Evolutionary conservation across 2,113 vertebrate species (phyloP), one percentile per base, ranked within the genome.

Genomic region (Silurus meridionalis): DNA sequence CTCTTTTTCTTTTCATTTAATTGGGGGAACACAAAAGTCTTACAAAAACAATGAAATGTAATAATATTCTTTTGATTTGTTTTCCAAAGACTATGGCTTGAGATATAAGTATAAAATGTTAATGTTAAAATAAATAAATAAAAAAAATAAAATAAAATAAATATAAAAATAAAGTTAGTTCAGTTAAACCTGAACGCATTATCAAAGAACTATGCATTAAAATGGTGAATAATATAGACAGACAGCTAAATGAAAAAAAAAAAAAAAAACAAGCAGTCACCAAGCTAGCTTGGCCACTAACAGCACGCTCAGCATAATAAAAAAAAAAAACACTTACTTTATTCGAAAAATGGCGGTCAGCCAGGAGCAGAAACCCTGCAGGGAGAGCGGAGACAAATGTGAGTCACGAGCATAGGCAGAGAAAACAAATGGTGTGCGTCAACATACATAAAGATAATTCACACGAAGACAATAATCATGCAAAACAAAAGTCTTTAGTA

Each of bases 271-370:
- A 17, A 72, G 55, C 52, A 37, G 28, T 15, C 52, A 19, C 14
- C 23, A n/a, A 19, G 63, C 71, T 53, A 25, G 8, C 25, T n/a
- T 2, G 7, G 9, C 23, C 69, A 84, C 61, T 14, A 60, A 74
- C 60, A 46, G 57, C 13, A 55, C 48, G 2, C 77, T 80, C 8
- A 1, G 6, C 6, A 23, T 52, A 81, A 77, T 52, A 46, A 85
- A 84, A 85, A 5, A 46, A 85, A 84, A 85, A 5, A 19, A 7
- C 71, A 97, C 97, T 98, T 94, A 99, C 98, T 99, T 99, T 96
- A 99, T 99, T 94, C 97, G 96, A 94, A 99, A 99, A 94, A 99
- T 99, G 28, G 98, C 98, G 1, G 98, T 98, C 91, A 99, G 92
- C 98, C 98, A 99, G 86, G 98, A 99, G 88, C 97, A 99, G 95